Evolutionary conservation across 1,140 invertebrate genomes (phyloP), one percentile per base, ranked within the genome.

Genomic region (Pararge aegeria): DNA sequence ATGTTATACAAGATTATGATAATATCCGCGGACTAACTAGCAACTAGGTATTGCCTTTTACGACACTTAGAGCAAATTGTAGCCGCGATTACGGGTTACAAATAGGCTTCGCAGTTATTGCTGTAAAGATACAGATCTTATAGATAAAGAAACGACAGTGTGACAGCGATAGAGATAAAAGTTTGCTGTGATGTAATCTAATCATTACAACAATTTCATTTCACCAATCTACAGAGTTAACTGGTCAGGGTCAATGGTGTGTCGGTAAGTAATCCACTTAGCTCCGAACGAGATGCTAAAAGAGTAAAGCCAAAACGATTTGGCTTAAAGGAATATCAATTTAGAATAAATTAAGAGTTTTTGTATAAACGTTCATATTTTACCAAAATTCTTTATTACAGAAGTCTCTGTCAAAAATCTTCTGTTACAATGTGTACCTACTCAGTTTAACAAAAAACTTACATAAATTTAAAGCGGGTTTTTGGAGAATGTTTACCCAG

Each of bases 201-300:
- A 27, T 40, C 37, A 52, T 62, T 62, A 56, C 60, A 56, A 62
- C 61, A 62, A 55, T 61, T 61, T 29, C 54, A 55, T 61, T 61
- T 29, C 54, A 37, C 37, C 44, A 54, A 56, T 62, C 61, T 48
- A 24, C 21, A 54, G 48, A 62, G 54, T 38, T 42, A 56, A 46
- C 46, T 56, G 61, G 54, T 62, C 61, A 62, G 48, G 61, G 61
- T 56, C 61, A 57, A 29, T 52, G 34, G 38, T 52, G 54, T 52
- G 54, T 56, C 50, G 61, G 54, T 57, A 52, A 52, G 54, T 38
- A 56, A 54, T 62, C 48, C 20, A 62, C 52, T 62, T 56, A 19
- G 49, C 40, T 49, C 60, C n/a, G n/a, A n/a, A n/a, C n/a, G n/a
- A n/a, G n/a, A n/a, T n/a, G n/a, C n/a, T n/a, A n/a, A n/a, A n/a